Conservation (phyloP, 2,113 vertebrate species). For the Rutilus rutilus region DNA sequence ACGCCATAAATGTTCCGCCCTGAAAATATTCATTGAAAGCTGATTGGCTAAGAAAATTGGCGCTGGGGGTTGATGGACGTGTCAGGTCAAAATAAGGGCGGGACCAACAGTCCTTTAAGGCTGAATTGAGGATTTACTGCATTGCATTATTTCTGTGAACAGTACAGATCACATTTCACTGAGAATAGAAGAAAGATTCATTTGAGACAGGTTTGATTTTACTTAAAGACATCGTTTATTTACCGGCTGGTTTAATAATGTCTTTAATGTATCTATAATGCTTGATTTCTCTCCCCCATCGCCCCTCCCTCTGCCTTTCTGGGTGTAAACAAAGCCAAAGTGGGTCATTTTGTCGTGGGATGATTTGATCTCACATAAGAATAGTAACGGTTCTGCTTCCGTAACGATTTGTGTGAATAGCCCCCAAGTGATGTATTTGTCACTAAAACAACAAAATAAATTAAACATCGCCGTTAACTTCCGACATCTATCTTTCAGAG, state of each 20-base stretch:
- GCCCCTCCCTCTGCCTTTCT: not conserved
- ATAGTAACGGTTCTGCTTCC: constrained; percentile 31
- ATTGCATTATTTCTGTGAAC: not conserved
- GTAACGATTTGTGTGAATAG: not conserved
- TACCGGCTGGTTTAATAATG: not conserved
- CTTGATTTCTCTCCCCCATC: not conserved
- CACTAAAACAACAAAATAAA: not conserved
- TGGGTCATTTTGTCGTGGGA: constrained; percentile 33
- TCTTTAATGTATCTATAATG: not conserved
- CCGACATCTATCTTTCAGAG: not conserved
- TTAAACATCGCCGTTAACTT: not conserved
- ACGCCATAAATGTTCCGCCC: constrained; percentile 32
- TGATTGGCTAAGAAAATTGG: constrained; percentile 47
- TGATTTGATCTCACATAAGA: constrained; percentile 2
- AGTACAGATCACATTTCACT: not conserved
- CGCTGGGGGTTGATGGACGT: constrained; percentile 56
- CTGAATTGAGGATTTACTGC: not conserved
- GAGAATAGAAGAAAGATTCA: not conserved
- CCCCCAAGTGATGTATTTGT: not conserved
- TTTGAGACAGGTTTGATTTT: not conserved
- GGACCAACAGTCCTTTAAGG: constrained; percentile 15
- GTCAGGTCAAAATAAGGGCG: constrained; percentile 21
- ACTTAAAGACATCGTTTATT: not conserved
- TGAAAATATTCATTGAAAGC: not conserved
- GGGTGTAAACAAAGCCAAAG: constrained; percentile 51